Evolutionary conservation across 2,888 invertebrate genomes (phyloP).

Genomic region (Allolobophora icterica): DNA sequence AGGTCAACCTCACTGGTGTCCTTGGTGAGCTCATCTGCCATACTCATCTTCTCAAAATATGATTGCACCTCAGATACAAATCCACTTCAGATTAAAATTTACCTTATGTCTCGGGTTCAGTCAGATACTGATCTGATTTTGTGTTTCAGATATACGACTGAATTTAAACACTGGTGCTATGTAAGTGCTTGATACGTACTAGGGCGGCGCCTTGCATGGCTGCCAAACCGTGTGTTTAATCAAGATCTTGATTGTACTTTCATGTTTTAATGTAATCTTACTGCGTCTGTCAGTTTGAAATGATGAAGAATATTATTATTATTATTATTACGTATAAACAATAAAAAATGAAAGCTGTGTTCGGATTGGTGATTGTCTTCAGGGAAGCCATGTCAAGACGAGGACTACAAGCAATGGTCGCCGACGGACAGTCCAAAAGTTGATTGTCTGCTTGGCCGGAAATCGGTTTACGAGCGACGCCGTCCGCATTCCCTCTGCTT

Average conservation of each 20-base stretch:
- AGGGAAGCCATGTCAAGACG: conserved; percentile 69
- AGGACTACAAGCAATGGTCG: conserved; percentile 88
- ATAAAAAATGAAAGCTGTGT: background rate
- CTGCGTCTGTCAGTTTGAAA: no score
- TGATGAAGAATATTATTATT: no score
- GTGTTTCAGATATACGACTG: background rate
- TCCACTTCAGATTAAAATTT: background rate
- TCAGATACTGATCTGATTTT: background rate
- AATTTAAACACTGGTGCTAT: no score
- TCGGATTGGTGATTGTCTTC: background rate
- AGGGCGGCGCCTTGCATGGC: no score
- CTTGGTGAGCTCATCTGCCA: conserved; percentile 33
- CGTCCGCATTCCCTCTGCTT: conserved; percentile 79
- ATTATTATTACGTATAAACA: no score
- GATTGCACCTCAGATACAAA: background rate
- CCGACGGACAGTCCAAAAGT: conserved; percentile 68
- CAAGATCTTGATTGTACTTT: no score
- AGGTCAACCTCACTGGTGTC: conserved; percentile 64
- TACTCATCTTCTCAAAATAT: background rate
- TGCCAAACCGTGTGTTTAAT: no score
- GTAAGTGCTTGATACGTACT: no score
- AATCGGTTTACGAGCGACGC: conserved; percentile 78
- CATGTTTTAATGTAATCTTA: no score
- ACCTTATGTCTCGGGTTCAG: background rate
- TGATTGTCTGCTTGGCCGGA: conserved; percentile 79